phyloP scores from a whole-genome alignment of 1,140 invertebrate species.

The Bursaphelenchus mucronatus region DNA sequence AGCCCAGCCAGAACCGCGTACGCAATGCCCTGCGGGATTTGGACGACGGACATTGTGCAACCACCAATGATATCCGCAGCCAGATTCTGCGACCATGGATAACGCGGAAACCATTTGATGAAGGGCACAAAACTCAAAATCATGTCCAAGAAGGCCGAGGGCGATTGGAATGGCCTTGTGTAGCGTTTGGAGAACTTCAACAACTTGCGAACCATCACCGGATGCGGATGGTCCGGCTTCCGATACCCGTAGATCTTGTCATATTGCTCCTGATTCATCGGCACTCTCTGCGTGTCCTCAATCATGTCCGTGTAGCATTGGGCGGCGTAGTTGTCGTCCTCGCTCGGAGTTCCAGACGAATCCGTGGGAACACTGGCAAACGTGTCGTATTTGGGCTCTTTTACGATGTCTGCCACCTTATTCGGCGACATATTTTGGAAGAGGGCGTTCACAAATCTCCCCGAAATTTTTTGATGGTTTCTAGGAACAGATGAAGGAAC shows the following conservation, averaged over 20 bases:
- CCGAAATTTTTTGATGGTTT: too few relatives aligned
- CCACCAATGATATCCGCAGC: slow-evolving; percentile 62
- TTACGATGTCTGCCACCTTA: too few relatives aligned
- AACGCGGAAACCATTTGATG: slow-evolving; percentile 59
- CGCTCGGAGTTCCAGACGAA: too few relatives aligned
- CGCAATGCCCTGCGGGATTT: slow-evolving; percentile 65
- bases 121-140: slow-evolving; percentile 51
- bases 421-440: too few relatives aligned
- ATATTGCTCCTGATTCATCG: slow-evolving; percentile 50
- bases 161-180: slow-evolving; percentile 48
- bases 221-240: slow-evolving; percentile 27
- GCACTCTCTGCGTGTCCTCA: too few relatives aligned
- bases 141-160: slow-evolving; percentile 21
- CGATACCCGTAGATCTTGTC: slow-evolving; percentile 48
- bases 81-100: slow-evolving; percentile 61
- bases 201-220: slow-evolving; percentile 28
- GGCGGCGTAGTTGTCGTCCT: too few relatives aligned
- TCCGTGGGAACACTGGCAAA: too few relatives aligned
- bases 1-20: slow-evolving; percentile 64
- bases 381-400: too few relatives aligned
- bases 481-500: too few relatives aligned
- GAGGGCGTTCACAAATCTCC: too few relatives aligned
- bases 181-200: slow-evolving; percentile 45
- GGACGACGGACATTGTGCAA: slow-evolving; percentile 63
- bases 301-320: too few relatives aligned